Evolutionary conservation across 2,888 invertebrate genomes (phyloP).

Genomic region (Polylopha cassiicola): DNA sequence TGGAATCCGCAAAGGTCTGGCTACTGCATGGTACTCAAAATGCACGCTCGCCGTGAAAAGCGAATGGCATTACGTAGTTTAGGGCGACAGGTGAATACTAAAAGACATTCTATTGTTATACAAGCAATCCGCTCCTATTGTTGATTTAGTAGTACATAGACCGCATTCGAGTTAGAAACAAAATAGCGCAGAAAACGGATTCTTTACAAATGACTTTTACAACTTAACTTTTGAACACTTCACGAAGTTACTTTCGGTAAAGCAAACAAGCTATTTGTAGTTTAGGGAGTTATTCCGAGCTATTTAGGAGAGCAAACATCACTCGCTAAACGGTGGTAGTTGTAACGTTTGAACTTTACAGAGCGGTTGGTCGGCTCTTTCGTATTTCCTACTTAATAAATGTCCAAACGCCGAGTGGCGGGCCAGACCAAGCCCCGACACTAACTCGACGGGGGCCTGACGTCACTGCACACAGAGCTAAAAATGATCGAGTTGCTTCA

Average conservation of each 20-base stretch:
- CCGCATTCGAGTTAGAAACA: no score
- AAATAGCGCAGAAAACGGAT: no score
- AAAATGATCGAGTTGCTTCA: slow-evolving; percentile 48
- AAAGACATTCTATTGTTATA: slow-evolving; percentile 53
- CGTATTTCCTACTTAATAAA: slow-evolving; percentile 62
- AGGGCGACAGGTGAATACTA: slow-evolving; percentile 63
- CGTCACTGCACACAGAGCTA: slow-evolving; percentile 41
- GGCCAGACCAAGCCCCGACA: slow-evolving; percentile 42
- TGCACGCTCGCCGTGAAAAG: slow-evolving; percentile 45
- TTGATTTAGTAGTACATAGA: slow-evolving; percentile 14
- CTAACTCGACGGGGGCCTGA: slow-evolving; percentile 59
- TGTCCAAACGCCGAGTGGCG: slow-evolving; percentile 40
- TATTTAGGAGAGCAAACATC: slow-evolving; percentile 27
- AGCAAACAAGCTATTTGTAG: slow-evolving; percentile 1
- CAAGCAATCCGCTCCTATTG: slow-evolving; percentile 28
- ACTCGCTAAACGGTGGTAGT: slow-evolving; percentile 33
- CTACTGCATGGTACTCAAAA: slow-evolving; percentile 50
- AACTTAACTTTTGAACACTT: neutral
- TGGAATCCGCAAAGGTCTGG: slow-evolving; percentile 59
- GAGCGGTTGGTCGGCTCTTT: slow-evolving; percentile 35
- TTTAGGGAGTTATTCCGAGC: slow-evolving; percentile 2
- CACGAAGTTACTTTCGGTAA: neutral
- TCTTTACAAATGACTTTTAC: neutral
- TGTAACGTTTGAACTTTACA: slow-evolving; percentile 34
- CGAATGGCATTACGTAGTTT: slow-evolving; percentile 52